Conservation (phyloP, 2,113 vertebrate species). For the Chelonoidis abingdonii region DNA sequence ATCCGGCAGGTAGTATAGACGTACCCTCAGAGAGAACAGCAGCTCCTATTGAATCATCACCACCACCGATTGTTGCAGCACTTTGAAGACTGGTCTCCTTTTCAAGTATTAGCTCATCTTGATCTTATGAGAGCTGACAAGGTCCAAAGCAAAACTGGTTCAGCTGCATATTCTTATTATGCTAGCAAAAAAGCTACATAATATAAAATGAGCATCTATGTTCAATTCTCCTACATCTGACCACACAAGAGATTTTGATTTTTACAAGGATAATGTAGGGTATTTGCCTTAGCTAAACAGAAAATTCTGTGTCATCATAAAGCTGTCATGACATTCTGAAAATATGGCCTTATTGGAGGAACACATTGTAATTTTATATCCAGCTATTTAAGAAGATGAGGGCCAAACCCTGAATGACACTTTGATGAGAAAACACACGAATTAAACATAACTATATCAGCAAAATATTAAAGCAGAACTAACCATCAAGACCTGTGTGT, state of each 20-base stretch:
- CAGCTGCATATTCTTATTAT: background rate
- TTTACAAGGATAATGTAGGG: conserved; percentile 17
- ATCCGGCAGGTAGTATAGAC: too few species aligned
- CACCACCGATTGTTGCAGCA: background rate
- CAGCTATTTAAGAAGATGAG: conserved; percentile 62
- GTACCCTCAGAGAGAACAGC: too few species aligned
- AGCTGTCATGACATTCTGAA: conserved; percentile 55
- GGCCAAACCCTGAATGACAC: conserved; percentile 54
- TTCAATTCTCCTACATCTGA: background rate
- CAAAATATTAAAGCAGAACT: conserved; percentile 62
- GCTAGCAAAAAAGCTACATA: background rate
- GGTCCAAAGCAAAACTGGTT: background rate
- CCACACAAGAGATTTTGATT: background rate
- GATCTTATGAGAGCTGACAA: background rate
- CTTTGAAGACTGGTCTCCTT: background rate
- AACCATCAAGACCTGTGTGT: background rate
- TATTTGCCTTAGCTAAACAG: conserved; percentile 35
- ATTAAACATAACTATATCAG: conserved; percentile 63
- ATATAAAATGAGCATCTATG: background rate
- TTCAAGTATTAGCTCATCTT: background rate
- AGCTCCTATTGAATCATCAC: background rate
- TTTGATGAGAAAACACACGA: conserved; percentile 65
- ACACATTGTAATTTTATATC: conserved; percentile 65
- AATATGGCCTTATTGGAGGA: conserved; percentile 57
- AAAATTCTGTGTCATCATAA: conserved; percentile 60